Evolutionary conservation across 2,113 vertebrate genomes (phyloP).

Genomic region (Anthoscopus minutus): DNA sequence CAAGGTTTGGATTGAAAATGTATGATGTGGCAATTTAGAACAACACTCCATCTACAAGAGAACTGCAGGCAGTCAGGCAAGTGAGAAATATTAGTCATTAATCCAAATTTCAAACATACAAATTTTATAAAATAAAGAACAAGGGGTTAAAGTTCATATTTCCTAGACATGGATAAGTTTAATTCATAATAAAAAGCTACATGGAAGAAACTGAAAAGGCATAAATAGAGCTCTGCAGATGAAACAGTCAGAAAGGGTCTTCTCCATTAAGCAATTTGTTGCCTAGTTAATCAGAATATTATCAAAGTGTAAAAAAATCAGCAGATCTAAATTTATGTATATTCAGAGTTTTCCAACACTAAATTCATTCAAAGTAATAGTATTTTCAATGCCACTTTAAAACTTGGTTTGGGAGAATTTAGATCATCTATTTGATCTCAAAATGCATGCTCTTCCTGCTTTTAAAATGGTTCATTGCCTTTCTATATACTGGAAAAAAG

Average conservation of each 20-base stretch:
- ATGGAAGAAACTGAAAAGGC: not conserved
- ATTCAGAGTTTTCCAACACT: conserved; percentile 10
- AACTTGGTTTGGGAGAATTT: conserved; percentile 56
- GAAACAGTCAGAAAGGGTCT: not conserved
- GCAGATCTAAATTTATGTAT: not conserved
- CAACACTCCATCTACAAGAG: not conserved
- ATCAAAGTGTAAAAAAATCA: not conserved
- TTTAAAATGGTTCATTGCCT: conserved; percentile 66
- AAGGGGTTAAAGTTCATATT: not conserved
- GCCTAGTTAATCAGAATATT: not conserved
- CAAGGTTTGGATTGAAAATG: not conserved
- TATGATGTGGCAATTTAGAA: not conserved
- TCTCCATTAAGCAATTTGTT: not conserved
- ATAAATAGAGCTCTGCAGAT: not conserved
- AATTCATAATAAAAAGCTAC: not conserved
- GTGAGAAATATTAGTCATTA: not conserved
- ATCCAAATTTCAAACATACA: not conserved
- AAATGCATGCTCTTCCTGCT: conserved; percentile 61
- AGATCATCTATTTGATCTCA: conserved; percentile 58
- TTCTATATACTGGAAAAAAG: not conserved
- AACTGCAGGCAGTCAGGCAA: not conserved
- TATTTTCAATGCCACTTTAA: conserved; percentile 44
- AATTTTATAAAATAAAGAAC: not conserved
- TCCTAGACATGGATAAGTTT: not conserved
- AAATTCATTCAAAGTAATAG: conserved; percentile 46